A percentile compares a stretch with the other conserved stretches of the same genome.
phyloP scores from a whole-genome alignment of 2,888 invertebrate genomes.

The Eilema depressum region DNA sequence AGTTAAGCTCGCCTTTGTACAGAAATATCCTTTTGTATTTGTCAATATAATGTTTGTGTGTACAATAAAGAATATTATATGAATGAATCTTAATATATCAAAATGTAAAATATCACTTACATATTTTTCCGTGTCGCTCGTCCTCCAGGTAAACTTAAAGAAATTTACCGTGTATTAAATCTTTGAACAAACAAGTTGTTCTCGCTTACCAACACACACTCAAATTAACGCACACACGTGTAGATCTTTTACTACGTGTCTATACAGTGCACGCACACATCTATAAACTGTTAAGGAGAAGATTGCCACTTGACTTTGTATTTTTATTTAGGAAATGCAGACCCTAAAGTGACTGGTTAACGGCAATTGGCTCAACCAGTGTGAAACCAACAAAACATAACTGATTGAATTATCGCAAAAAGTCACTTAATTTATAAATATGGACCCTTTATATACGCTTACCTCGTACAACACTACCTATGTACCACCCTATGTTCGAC shows the following conservation, averaged over 20 bases:
- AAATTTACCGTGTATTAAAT: slow-evolving; percentile 86
- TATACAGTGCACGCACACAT: slow-evolving; percentile 33
- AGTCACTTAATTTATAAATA: too few relatives aligned
- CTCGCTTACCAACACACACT: slow-evolving; percentile 78
- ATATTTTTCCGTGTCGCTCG: slow-evolving; percentile 54
- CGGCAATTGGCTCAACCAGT: not conserved
- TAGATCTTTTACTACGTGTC: slow-evolving; percentile 20
- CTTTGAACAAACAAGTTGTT: slow-evolving; percentile 87
- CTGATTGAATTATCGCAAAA: too few relatives aligned
- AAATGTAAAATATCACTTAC: slow-evolving; percentile 50
- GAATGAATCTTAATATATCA: slow-evolving; percentile 2
- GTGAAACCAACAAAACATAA: too few relatives aligned
- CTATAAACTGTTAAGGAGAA: slow-evolving; percentile 36
- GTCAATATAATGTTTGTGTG: too few relatives aligned
- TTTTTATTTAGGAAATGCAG: not conserved
- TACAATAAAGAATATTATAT: too few relatives aligned
- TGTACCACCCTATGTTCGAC: too few relatives aligned
- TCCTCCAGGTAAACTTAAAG: slow-evolving; percentile 79
- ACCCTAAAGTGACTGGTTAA: not conserved
- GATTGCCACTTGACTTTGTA: not conserved
- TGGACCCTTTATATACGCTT: too few relatives aligned
- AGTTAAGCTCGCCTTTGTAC: too few relatives aligned
- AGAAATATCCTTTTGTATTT: too few relatives aligned
- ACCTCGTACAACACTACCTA: too few relatives aligned
- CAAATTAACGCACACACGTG: slow-evolving; percentile 40